Evolutionary conservation across 2,797 vertebrate genomes (phyloP).

Genomic region (Oceanodroma leucorhoa): DNA sequence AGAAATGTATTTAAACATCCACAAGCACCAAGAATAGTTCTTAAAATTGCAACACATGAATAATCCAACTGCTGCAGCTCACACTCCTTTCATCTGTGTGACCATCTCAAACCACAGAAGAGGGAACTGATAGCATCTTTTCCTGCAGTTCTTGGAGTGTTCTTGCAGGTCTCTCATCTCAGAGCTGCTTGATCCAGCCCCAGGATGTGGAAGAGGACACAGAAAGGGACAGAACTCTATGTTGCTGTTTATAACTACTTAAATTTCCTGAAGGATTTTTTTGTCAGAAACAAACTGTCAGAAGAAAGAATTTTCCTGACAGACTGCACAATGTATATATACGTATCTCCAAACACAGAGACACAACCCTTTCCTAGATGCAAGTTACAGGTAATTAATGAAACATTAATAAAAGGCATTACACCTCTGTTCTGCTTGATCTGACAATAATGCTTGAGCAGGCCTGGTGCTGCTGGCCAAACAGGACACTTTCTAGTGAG

Average conservation of each 20-base stretch:
- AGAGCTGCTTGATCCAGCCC: neutral
- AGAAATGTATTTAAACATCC: neutral
- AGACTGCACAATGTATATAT: fast-evolving
- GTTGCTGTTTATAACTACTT: neutral
- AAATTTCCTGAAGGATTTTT: neutral
- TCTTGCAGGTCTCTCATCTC: neutral
- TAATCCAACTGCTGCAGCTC: neutral
- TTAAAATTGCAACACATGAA: neutral
- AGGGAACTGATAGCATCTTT: neutral
- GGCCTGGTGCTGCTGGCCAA: neutral
- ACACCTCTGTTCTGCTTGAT: neutral
- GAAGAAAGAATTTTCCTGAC: neutral
- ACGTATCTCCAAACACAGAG: neutral
- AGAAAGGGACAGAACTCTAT: neutral
- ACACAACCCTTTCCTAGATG: neutral
- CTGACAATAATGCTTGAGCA: neutral
- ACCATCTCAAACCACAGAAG: neutral
- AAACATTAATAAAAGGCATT: neutral
- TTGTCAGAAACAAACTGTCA: neutral
- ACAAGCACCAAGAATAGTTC: neutral
- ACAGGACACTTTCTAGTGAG: neutral
- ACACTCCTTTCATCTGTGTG: too few relatives aligned
- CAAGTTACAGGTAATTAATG: neutral
- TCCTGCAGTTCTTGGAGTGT: neutral
- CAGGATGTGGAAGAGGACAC: neutral